A percentile compares a stretch with the other conserved stretches of the same genome.
phyloP scores from a whole-genome alignment of 2,888 invertebrate genomes.

The Odontocerum albicorne region DNA sequence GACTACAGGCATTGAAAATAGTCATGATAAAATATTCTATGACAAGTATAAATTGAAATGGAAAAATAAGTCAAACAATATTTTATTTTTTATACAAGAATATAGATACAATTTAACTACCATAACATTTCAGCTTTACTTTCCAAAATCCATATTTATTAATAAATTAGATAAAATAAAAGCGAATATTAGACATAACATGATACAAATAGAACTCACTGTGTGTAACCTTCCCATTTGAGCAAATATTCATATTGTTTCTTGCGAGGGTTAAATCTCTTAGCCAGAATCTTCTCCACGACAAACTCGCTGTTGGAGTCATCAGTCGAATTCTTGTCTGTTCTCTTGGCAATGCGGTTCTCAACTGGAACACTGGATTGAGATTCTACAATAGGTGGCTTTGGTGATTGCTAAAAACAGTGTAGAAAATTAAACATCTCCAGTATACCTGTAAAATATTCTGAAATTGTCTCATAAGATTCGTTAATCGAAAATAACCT shows the following conservation, averaged over 20 bases:
- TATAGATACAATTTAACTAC: background rate
- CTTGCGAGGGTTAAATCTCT: slow-evolving; percentile 76
- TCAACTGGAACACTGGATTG: slow-evolving; percentile 26
- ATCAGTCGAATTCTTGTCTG: slow-evolving; percentile 41
- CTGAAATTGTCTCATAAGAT: no score
- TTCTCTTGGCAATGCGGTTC: slow-evolving; percentile 50
- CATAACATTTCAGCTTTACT: background rate
- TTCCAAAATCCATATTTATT: background rate
- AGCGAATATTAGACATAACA: background rate
- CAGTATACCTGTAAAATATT: no score
- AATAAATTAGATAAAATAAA: slow-evolving; percentile 22
- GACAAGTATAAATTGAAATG: no score
- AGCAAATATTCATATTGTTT: slow-evolving; percentile 81
- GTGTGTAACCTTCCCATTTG: slow-evolving; percentile 82
- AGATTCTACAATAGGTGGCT: slow-evolving; percentile 7
- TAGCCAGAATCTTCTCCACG: slow-evolving; percentile 83
- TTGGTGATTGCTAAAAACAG: background rate
- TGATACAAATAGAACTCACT: slow-evolving; percentile 53
- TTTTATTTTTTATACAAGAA: no score
- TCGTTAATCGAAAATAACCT: no score
- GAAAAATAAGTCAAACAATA: no score
- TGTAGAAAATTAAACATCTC: no score
- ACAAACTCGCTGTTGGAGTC: slow-evolving; percentile 60
- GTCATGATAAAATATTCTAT: no score
- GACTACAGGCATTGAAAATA: no score